A percentile compares a stretch with the other conserved stretches of the same genome.
phyloP scores from a whole-genome alignment of 2,797 vertebrate species.

The Otolemur crassicaudatus region DNA sequence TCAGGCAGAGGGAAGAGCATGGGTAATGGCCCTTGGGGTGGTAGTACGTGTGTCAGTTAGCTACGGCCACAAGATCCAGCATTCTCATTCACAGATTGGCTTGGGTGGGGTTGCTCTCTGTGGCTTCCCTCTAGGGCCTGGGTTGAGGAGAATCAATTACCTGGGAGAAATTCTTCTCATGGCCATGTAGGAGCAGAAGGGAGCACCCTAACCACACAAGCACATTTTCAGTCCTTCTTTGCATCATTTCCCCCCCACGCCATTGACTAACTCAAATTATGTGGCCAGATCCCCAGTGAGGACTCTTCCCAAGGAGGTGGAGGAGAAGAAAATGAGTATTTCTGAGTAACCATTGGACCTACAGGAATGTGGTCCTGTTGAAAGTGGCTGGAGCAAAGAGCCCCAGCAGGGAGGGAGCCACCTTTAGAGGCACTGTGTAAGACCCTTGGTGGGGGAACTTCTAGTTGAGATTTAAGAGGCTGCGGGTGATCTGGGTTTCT shows the following conservation, averaged over 20 bases:
- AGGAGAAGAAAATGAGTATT: background rate
- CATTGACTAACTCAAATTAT: background rate
- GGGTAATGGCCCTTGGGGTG: background rate
- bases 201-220: too few relatives aligned
- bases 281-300: background rate
- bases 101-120: background rate
- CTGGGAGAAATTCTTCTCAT: background rate
- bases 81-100: background rate
- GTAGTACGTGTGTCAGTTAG: background rate
- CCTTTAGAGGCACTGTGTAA: background rate
- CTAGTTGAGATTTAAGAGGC: background rate
- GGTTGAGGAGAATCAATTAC: background rate
- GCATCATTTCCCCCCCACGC: background rate
- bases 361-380: background rate
- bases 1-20: background rate
- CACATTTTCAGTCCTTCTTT: background rate
- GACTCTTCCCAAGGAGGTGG: background rate
- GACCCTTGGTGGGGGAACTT: background rate
- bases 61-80: background rate
- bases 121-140: background rate
- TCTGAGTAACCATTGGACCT: background rate
- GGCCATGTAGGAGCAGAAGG: background rate
- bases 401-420: background rate
- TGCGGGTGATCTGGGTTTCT: background rate
- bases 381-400: background rate